Percentiles rank a stretch among this genome's conserved stretches.
Evolutionary conservation across 2,113 vertebrate species (phyloP).

Genomic region (Callionymus lyra): DNA sequence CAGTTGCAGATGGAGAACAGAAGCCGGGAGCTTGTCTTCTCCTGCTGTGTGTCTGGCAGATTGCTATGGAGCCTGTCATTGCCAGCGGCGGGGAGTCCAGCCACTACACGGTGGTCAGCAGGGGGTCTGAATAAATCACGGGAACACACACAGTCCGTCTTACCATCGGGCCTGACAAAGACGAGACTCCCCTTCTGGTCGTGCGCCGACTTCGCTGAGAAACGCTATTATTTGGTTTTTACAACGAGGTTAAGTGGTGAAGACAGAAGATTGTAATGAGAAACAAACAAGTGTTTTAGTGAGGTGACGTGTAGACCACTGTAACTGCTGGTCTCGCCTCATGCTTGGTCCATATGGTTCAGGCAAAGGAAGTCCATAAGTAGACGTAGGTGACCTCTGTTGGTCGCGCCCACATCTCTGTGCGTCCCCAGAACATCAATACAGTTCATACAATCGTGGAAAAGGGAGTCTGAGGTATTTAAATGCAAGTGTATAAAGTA

Average conservation of each 20-base stretch:
- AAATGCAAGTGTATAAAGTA: too few relatives aligned
- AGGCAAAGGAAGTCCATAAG: too few relatives aligned
- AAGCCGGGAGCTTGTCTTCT: conserved; percentile 56
- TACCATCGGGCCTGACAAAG: conserved; percentile 27
- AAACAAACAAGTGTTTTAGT: too few relatives aligned
- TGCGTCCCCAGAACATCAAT: too few relatives aligned
- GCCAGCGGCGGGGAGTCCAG: conserved; percentile 67
- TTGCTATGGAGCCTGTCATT: conserved; percentile 67
- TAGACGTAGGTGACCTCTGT: too few relatives aligned
- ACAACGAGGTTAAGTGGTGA: background rate
- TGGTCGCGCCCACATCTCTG: too few relatives aligned
- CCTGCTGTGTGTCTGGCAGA: conserved; percentile 63
- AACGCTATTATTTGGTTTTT: conserved; percentile 11
- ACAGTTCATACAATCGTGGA: too few relatives aligned
- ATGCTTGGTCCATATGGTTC: too few relatives aligned
- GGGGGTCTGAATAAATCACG: conserved; percentile 79
- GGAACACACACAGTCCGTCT: conserved; percentile 58
- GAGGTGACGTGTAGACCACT: too few relatives aligned
- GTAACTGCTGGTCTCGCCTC: too few relatives aligned
- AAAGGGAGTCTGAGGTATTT: too few relatives aligned
- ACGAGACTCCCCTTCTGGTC: conserved; percentile 39
- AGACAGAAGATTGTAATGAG: too few relatives aligned
- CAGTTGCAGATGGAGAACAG: conserved; percentile 38
- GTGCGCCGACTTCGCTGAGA: conserved; percentile 5
- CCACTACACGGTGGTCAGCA: conserved; percentile 67